phyloP scores from a whole-genome alignment of 2,113 vertebrate genomes.

The Hippocampus barbouri region DNA sequence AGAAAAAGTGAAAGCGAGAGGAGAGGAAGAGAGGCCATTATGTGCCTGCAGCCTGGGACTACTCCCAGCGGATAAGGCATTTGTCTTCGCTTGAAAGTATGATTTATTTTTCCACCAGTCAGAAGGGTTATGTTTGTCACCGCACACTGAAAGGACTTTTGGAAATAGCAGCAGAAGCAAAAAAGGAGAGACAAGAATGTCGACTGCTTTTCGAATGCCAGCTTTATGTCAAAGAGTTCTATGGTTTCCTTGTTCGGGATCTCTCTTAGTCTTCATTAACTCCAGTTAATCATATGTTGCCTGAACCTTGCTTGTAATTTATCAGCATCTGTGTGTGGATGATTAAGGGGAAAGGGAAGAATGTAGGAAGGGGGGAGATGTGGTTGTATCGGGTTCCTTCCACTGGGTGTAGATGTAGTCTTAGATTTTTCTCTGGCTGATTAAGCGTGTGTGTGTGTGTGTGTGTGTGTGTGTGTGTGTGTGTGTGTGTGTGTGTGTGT shows the following conservation, averaged over 20 bases:
- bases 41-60: constrained; percentile 60
- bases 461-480: constrained; percentile 37
- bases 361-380: constrained; percentile 20
- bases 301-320: constrained; percentile 59
- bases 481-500: constrained; percentile 21
- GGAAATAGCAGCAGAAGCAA: constrained; percentile 60
- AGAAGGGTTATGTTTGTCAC: constrained; percentile 71
- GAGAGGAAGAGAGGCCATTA: constrained; percentile 60
- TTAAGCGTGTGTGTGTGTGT: constrained; percentile 55
- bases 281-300: constrained; percentile 58
- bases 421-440: constrained; percentile 73
- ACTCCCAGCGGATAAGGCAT: constrained; percentile 69
- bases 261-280: constrained; percentile 65
- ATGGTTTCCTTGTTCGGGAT: constrained; percentile 55
- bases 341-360: constrained; percentile 51
- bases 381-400: constrained; percentile 71
- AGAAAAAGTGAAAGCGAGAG: constrained; percentile 33
- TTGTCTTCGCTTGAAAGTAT: constrained; percentile 74
- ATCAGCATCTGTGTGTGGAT: constrained; percentile 57
- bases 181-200: constrained; percentile 32
- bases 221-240: constrained; percentile 44
- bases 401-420: constrained; percentile 76
- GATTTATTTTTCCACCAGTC: constrained; percentile 73
- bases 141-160: constrained; percentile 61
- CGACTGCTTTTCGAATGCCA: constrained; percentile 30